Evolutionary conservation across 2,113 vertebrate genomes (phyloP), one percentile per base, ranked within the genome.

Genomic region (Erpornis zantholeuca): DNA sequence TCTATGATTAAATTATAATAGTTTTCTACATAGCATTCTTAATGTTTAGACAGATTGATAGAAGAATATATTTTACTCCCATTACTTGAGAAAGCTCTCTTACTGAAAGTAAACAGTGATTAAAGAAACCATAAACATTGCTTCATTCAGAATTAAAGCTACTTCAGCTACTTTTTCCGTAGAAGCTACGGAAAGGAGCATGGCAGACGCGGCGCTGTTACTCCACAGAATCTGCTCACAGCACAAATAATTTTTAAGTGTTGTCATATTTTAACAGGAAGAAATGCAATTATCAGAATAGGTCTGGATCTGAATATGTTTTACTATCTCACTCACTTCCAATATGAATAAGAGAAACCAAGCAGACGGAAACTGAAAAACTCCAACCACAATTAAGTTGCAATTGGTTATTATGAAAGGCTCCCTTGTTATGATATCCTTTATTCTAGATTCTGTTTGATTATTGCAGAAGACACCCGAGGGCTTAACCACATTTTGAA

Each of bases 61-160:
- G 85, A 76, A 85, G 45, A 95, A 84, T 75, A 78, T 66, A 35
- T 65, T 92, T 94, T 93, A 85, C 38, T 88, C 66, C 27, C 29
- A 52, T 94, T 87, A 92, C 75, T 88, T 76, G 33, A 90, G 82
- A 94, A 90, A 94, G 53, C 71, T 80, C 75, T 94, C 70, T 88
- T 92, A 80, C n/a, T 90, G 75, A 69, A 95, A 90, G 92, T 90
- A 97, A 97, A 96, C 69, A 90, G 79, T 92, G 85, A 93, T 95
- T 96, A 94, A 92, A 93, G 85, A 72, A 92, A 82, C 31, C 16
- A 88, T 81, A 93, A 96, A 86, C 86, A 95, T 42, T 82, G 45
- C 75, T 93, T 72, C 57, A 61, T 44, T 71, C 78, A 72, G 52
- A 91, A 82, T 76, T 91, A 85, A 90, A 91, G 49, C 57, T 45